A percentile compares a stretch with the other conserved stretches of the same genome.
Evolutionary conservation across 2,888 invertebrate genomes (phyloP).

Genomic region (Drosophila pseudotalamancana): DNA sequence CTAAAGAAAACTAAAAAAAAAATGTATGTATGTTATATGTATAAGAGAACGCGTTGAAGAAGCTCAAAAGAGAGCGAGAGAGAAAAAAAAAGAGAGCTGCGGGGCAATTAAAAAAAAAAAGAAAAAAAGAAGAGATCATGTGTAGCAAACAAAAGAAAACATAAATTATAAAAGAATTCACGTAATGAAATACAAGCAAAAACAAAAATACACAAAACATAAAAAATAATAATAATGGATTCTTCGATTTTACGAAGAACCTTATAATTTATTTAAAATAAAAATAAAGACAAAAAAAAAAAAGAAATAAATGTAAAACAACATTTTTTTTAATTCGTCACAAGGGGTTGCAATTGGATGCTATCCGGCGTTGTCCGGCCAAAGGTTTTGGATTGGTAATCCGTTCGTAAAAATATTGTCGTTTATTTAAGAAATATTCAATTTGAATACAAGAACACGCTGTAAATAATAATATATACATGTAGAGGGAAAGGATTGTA

Average conservation of each 20-base stretch:
- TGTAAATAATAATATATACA: no score
- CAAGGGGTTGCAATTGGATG: no score
- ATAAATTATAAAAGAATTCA: conserved; percentile 17
- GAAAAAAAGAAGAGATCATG: conserved; percentile 10
- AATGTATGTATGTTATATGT: conserved; percentile 55
- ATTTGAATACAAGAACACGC: no score
- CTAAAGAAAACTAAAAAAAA: conserved; percentile 13
- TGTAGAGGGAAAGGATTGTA: no score
- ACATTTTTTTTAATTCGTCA: not conserved
- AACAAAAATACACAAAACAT: conserved; percentile 20
- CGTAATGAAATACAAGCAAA: conserved; percentile 25
- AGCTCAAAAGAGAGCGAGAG: not conserved
- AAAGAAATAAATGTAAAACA: conserved; percentile 53
- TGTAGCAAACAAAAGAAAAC: conserved; percentile 24
- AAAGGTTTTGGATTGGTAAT: no score
- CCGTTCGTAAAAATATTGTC: no score
- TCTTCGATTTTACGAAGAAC: conserved; percentile 84
- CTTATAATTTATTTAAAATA: conserved; percentile 80
- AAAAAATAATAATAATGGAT: conserved; percentile 55
- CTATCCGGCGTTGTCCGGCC: not conserved
- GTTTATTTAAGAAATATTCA: no score
- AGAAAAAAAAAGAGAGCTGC: conserved; percentile 31
- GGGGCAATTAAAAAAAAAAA: conserved; percentile 43
- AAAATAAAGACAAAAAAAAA: conserved; percentile 63
- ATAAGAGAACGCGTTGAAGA: conserved; percentile 57